phyloP scores from a whole-genome alignment of 2,888 invertebrate genomes.

The Lutraria lutraria region DNA sequence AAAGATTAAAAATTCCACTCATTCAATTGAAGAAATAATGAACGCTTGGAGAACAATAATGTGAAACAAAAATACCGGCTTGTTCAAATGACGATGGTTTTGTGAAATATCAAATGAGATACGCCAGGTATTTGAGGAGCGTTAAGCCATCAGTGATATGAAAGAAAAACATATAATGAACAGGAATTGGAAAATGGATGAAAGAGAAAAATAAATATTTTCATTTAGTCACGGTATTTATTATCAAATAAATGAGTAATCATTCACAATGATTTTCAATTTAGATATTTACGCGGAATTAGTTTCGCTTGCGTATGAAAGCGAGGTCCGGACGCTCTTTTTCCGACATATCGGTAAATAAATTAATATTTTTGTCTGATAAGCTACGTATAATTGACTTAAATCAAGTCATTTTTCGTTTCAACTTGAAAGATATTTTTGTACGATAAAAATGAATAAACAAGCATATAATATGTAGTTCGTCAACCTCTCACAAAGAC shows the following conservation, averaged over 20 bases:
- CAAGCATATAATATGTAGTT: background rate
- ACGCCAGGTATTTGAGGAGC: conserved; percentile 39
- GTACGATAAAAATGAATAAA: conserved; percentile 8
- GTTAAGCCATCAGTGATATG: conserved; percentile 15
- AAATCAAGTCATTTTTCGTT: conserved; percentile 16
- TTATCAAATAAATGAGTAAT: background rate
- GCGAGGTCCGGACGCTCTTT: background rate
- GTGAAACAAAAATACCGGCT: conserved; percentile 26
- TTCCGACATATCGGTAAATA: background rate
- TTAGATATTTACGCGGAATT: conserved; percentile 33
- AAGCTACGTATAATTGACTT: background rate
- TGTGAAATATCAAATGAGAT: conserved; percentile 31
- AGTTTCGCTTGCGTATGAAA: conserved; percentile 8
- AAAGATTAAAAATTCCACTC: conserved; percentile 34
- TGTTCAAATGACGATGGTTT: conserved; percentile 8
- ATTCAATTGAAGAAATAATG: conserved; percentile 29
- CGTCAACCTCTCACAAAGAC: conserved; percentile 6
- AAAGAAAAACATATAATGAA: conserved; percentile 42
- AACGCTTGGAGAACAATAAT: conserved; percentile 39
- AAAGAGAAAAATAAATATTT: conserved; percentile 44
- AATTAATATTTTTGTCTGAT: background rate
- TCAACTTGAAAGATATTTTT: background rate
- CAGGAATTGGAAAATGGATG: conserved; percentile 41
- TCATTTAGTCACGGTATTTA: conserved; percentile 29
- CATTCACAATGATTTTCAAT: conserved; percentile 34